Base-by-base conservation (phyloP, 2,113 vertebrate species). In the Chionis minor region DNA sequence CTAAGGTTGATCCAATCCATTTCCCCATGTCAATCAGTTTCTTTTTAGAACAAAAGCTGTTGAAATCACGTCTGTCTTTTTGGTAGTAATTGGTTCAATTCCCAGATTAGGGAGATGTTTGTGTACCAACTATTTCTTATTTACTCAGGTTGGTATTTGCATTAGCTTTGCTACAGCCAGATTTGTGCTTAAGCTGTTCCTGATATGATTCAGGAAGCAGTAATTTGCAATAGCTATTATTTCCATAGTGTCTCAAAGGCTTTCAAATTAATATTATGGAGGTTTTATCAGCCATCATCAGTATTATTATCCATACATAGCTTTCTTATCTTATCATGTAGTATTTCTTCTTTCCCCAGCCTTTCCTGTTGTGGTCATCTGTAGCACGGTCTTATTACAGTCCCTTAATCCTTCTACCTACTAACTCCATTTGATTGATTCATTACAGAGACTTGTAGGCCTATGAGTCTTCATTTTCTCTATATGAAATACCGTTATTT, bases 61-160 rank as follows among this genome's bases (percentile, higher is more conserved):
- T 82, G 45, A 75, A 94, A 56, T 77, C 33, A 84, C 10, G 9
- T 6, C 28, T 62, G 58, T 32, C 28, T 91, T 80, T 42, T 77
- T 52, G 49, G 59, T 45, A 80, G 87, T 58, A 95, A 94, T 67
- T 93, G 32, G 17, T 92, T 92, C n/a, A 87, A 80, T 94, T 97
- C 91, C 74, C 78, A 81, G 77, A 92, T 86, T 56, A 91, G 11
- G 72, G 52, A 55, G 44, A 61, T 58, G 65, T 74, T 92, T 93
- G 42, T 90, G 71, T 74, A 90, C 62, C 65, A 56, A 45, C 54
- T 71, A 32, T n/a, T 87, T 79, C 66, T 96, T 90, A 94, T 73
- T 95, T 94, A 91, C 44, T 84, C n/a, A 88, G 84, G 22, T 19
- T 83, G 65, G 23, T 73, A 92, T 94, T 87, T 88, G 66, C 58